Conservation (phyloP, 2,113 vertebrate genomes). For the Puffinus mauretanicus region DNA sequence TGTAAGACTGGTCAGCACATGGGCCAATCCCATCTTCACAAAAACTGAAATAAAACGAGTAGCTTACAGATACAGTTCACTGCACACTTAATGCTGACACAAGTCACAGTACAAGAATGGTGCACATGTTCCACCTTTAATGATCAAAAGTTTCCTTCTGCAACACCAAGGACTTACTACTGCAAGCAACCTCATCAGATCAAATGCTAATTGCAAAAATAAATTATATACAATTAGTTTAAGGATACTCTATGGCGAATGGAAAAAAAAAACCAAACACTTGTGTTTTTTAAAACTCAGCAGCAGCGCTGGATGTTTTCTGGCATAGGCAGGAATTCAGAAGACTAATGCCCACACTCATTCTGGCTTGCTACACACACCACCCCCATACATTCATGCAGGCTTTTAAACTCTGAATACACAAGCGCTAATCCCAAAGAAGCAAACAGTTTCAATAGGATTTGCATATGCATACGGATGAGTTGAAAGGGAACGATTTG, state of each 20-base stretch:
- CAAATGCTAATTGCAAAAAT: not conserved
- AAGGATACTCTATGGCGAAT: not conserved
- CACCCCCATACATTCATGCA: not conserved
- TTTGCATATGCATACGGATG: conserved; percentile 37
- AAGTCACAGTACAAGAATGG: fast-evolving
- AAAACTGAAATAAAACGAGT: not conserved
- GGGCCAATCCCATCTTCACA: not conserved
- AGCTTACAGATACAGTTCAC: not conserved
- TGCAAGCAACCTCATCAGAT: not conserved
- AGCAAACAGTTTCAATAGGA: not conserved
- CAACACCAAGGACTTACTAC: not conserved
- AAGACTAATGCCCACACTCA: not conserved
- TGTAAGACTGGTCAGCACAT: too few species aligned
- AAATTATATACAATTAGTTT: not conserved
- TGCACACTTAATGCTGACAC: fast-evolving
- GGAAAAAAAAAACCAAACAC: too few species aligned
- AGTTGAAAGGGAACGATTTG: not conserved
- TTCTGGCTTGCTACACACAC: not conserved
- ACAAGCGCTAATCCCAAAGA: not conserved
- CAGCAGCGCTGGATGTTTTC: not conserved
- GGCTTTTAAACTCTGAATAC: not conserved
- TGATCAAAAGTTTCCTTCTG: not conserved
- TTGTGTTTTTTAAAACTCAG: fast-evolving
- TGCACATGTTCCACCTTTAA: not conserved
- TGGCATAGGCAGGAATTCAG: not conserved